These are phyloP conservation scores for Passer domesticus DNA, from an alignment of 2,113 vertebrate species.

Conservation along the genomic window DNA sequence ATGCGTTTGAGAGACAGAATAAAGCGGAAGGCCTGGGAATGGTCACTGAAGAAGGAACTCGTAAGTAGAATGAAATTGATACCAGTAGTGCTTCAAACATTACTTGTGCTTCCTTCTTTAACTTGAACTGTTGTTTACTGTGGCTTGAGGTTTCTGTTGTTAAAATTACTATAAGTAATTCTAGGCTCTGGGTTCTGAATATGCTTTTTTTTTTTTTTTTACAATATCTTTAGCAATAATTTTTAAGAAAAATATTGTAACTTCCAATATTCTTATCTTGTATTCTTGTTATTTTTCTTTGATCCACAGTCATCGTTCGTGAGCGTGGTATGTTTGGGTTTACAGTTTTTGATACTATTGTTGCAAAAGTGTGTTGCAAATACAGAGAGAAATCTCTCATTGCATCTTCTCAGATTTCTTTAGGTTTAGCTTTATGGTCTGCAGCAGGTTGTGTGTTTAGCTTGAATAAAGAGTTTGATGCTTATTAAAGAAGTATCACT, in stretches of 20 bases:
- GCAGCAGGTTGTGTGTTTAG: slow-evolving; percentile 68
- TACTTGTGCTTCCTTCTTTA: slow-evolving; percentile 13
- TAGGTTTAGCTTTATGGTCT: slow-evolving; percentile 65
- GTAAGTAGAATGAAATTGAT: slow-evolving; percentile 80
- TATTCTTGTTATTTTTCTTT: slow-evolving; percentile 77
- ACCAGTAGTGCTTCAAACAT: slow-evolving; percentile 11
- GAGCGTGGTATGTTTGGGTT: slow-evolving; percentile 90
- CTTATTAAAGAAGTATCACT: slow-evolving; percentile 61
- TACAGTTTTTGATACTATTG: slow-evolving; percentile 63
- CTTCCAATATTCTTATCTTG: slow-evolving; percentile 85
- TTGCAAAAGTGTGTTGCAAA: slow-evolving; percentile 61
- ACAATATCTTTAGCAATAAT: slow-evolving; percentile 41
- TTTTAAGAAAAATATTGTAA: slow-evolving; percentile 53
- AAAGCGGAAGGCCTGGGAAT: slow-evolving; percentile 98
- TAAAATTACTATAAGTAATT: not conserved
- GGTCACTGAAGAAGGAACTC: slow-evolving; percentile 98
- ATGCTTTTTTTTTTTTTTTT: not conserved
- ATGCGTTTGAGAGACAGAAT: slow-evolving; percentile 98
- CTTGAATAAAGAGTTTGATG: slow-evolving; percentile 61
- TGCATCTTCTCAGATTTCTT: slow-evolving; percentile 45
- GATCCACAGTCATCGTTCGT: slow-evolving; percentile 95
- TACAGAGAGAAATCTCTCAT: slow-evolving; percentile 62
- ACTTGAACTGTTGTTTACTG: not conserved
- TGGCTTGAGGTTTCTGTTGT: not conserved
- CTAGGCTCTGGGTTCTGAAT: not conserved